phyloP scores from a whole-genome alignment of 1,140 invertebrate genomes.

The Brachionus koreanus region DNA sequence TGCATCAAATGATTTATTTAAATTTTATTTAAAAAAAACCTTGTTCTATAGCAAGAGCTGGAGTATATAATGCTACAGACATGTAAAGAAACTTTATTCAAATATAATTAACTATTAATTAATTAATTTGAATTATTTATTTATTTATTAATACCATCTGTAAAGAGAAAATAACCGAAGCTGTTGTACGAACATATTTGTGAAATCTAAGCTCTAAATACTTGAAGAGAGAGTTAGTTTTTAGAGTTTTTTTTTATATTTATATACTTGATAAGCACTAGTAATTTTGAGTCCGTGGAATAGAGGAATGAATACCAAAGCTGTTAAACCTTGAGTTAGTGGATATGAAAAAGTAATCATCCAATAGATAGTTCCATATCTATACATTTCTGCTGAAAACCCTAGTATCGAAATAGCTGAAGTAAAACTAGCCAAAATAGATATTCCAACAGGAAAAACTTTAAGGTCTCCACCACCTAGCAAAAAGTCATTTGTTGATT shows the following conservation, averaged over 20 bases:
- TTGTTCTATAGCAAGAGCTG: conserved; percentile 82
- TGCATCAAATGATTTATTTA: no score
- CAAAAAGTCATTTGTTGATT: conserved; percentile 39
- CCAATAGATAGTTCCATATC: conserved; percentile 50
- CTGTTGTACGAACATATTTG: background rate
- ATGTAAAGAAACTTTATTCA: conserved; percentile 70
- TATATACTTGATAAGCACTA: conserved; percentile 51
- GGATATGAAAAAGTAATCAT: conserved; percentile 46
- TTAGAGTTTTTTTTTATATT: background rate
- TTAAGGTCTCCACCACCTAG: conserved; percentile 40
- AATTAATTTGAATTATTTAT: no score
- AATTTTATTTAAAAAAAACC: conserved; percentile 62
- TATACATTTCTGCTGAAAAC: conserved; percentile 54
- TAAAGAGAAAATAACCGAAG: conserved; percentile 32
- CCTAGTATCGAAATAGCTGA: conserved; percentile 60
- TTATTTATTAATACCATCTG: conserved; percentile 11
- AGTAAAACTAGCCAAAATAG: conserved; percentile 56
- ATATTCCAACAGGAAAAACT: conserved; percentile 53
- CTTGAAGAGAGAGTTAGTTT: conserved; percentile 63
- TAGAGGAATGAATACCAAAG: conserved; percentile 52
- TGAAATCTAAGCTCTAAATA: conserved; percentile 43
- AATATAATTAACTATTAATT: no score
- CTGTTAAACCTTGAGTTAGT: conserved; percentile 45
- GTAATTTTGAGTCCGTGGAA: conserved; percentile 54
- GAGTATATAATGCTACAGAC: conserved; percentile 85